A percentile compares a stretch with the other conserved stretches of the same genome.
phyloP scores from a whole-genome alignment of 2,113 vertebrate species.

The Mastomys coucha region DNA sequence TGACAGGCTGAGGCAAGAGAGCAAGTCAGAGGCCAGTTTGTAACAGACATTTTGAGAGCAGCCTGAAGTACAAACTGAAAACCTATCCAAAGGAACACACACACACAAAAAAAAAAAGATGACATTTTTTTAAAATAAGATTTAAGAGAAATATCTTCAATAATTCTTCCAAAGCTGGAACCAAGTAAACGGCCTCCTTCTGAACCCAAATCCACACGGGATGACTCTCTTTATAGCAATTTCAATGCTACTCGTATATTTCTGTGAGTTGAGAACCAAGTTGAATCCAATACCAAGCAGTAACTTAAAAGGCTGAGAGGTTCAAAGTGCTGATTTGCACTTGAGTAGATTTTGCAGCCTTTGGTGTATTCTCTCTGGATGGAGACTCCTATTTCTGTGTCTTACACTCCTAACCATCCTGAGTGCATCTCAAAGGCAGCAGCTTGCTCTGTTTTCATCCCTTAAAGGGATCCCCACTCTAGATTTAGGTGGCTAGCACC shows the following conservation, averaged over 20 bases:
- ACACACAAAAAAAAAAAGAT: too few relatives aligned
- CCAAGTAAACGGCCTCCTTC: not conserved
- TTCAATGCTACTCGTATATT: not conserved
- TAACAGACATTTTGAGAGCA: not conserved
- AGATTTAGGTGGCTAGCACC: not conserved
- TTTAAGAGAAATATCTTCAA: not conserved
- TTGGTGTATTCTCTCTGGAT: not conserved
- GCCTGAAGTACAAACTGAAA: not conserved
- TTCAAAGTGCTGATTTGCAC: not conserved
- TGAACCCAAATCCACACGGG: not conserved
- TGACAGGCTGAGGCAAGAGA: not conserved
- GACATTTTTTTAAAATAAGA: not conserved
- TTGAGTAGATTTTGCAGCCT: not conserved
- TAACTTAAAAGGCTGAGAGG: not conserved
- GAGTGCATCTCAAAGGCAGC: not conserved
- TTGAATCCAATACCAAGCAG: not conserved
- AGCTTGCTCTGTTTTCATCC: not conserved
- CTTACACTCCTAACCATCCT: not conserved
- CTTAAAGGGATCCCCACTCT: not conserved
- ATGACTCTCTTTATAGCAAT: not conserved
- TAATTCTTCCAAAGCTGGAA: not conserved
- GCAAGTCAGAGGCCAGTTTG: not conserved
- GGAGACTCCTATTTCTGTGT: not conserved
- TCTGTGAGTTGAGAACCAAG: not conserved
- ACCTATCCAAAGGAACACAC: not conserved